These are phyloP conservation scores for Cladorhizidae sp. DNA, from an alignment of 37 sponge, comb jelly and placozoan genomes.

Conservation along the genomic window DNA sequence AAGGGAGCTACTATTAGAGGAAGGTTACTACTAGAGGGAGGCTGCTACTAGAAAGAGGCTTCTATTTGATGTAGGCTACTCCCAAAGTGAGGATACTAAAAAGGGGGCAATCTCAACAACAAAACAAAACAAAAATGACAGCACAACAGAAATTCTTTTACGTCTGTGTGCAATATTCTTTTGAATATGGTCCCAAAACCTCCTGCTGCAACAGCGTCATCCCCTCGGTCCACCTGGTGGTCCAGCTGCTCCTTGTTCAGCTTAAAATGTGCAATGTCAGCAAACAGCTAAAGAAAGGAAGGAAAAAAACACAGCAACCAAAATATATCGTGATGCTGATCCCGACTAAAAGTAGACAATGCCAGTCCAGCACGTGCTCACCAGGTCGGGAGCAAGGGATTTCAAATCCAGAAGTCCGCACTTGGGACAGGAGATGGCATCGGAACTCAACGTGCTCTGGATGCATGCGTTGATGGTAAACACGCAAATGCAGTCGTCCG, in stretches of 20 bases:
- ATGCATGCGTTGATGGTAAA: constrained; percentile 48
- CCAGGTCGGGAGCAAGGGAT: constrained; percentile 58
- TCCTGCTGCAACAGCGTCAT: constrained; percentile 8
- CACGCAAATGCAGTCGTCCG: constrained; percentile 5
- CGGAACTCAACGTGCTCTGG: constrained; percentile 5
- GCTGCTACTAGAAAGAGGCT: too few species aligned
- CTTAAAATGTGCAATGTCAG: constrained; percentile 47
- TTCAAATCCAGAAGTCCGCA: constrained; percentile 38
- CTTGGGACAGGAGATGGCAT: constrained; percentile 43
- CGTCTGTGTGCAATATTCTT: constrained; percentile 7
- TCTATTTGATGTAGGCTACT: too few species aligned
- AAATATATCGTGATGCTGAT: too few species aligned
- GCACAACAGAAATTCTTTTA: constrained; percentile 11
- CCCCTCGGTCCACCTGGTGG: constrained; percentile 26
- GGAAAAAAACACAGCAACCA: too few species aligned
- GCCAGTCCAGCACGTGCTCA: too few species aligned
- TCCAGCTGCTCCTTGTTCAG: constrained; percentile 25
- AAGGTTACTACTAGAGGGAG: too few species aligned
- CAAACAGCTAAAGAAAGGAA: constrained; percentile 32
- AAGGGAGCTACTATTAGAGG: too few species aligned
- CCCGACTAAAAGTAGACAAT: too few species aligned
- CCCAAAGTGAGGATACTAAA: too few species aligned
- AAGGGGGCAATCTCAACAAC: too few species aligned
- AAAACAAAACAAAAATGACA: neutral
- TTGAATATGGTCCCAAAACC: constrained; percentile 42